Percentiles rank a stretch among this genome's conserved stretches.
Evolutionary conservation across 1,140 invertebrate species (phyloP).

Genomic region (Heliconius nattereri): DNA sequence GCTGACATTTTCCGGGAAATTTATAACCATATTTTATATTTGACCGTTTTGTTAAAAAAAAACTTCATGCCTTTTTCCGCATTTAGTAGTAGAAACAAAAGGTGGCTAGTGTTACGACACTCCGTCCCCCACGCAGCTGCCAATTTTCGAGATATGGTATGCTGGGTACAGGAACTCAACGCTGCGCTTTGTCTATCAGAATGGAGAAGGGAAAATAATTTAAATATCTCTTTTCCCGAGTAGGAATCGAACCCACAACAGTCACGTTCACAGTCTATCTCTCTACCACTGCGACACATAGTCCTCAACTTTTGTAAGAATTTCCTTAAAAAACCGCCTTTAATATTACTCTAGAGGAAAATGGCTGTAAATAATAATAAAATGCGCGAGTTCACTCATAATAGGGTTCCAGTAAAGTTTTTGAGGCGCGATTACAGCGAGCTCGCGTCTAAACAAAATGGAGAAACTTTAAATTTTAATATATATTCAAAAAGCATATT

Average conservation of each 20-base stretch:
- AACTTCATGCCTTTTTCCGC: too few species aligned
- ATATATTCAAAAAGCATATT: not conserved
- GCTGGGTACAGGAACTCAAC: too few species aligned
- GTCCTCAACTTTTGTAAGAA: not conserved
- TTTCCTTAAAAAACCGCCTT: not conserved
- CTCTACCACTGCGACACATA: too few species aligned
- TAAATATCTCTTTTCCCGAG: too few species aligned
- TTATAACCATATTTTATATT: slow-evolving; percentile 6
- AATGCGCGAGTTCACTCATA: slow-evolving; percentile 2
- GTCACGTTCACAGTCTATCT: too few species aligned
- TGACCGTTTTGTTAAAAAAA: not conserved
- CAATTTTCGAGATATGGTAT: too few species aligned
- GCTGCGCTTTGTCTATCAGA: too few species aligned
- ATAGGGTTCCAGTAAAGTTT: slow-evolving; percentile 6
- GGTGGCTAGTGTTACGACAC: too few species aligned
- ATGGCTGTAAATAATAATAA: slow-evolving; percentile 26
- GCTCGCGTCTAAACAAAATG: not conserved
- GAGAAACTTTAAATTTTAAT: not conserved
- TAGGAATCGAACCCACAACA: too few species aligned
- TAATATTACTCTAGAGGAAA: slow-evolving; percentile 12
- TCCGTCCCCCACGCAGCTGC: too few species aligned
- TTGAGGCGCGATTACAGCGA: not conserved
- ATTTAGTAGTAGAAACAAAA: too few species aligned
- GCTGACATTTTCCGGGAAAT: not conserved
- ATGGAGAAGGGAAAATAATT: too few species aligned